A percentile compares a stretch with the other conserved stretches of the same genome.
phyloP scores from a whole-genome alignment of 1,140 invertebrate genomes.

The Episyrphus balteatus region DNA sequence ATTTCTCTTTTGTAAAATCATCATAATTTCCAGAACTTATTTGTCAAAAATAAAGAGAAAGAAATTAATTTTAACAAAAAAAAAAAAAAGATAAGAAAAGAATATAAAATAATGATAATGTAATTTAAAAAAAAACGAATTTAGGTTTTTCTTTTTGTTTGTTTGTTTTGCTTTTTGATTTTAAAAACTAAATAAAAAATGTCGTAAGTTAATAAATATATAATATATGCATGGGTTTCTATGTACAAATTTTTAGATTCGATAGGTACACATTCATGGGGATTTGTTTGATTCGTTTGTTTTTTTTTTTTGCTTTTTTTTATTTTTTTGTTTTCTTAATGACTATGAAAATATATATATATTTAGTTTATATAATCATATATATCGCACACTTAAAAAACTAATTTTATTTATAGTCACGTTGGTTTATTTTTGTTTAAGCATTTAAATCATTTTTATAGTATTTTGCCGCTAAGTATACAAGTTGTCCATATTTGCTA shows the following conservation, averaged over 20 bases:
- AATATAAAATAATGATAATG: too few relatives aligned
- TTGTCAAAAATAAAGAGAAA: not conserved
- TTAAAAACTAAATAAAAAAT: not conserved
- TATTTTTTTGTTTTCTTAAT: not conserved
- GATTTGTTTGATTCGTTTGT: not conserved
- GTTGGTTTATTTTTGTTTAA: not conserved
- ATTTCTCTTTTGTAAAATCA: not conserved
- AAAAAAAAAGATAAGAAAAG: too few relatives aligned
- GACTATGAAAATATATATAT: not conserved
- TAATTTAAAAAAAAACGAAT: not conserved
- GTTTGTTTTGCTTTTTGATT: not conserved
- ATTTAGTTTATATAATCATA: not conserved
- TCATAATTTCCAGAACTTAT: too few relatives aligned
- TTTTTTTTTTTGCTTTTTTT: too few relatives aligned
- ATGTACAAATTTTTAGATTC: not conserved
- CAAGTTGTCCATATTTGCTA: too few relatives aligned
- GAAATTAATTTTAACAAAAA: not conserved
- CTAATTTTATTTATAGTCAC: too few relatives aligned
- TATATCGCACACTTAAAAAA: not conserved
- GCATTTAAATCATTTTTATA: not conserved
- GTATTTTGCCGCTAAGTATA: too few relatives aligned
- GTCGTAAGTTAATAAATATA: too few relatives aligned
- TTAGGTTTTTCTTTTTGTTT: not conserved
- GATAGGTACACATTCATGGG: not conserved
- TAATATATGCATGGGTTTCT: too few relatives aligned